Percentiles rank a stretch among this genome's conserved stretches.
phyloP scores from a whole-genome alignment of 1,140 invertebrate genomes.

The Drosophila rufa region DNA sequence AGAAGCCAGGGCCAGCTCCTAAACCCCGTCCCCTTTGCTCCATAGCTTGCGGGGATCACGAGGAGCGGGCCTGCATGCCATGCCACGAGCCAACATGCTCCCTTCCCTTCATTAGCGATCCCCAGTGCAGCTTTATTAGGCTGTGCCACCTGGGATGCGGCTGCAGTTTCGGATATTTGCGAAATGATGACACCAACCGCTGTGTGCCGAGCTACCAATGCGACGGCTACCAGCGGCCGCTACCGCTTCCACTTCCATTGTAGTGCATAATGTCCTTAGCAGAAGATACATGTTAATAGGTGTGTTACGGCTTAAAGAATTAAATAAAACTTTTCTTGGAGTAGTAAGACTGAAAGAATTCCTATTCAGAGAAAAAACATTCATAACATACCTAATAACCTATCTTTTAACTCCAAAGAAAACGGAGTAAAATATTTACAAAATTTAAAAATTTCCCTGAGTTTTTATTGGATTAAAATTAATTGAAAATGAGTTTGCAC shows the following conservation, averaged over 20 bases:
- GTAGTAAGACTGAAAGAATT: background rate
- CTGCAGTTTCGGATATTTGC: conserved; percentile 55
- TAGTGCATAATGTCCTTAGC: background rate
- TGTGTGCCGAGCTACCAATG: conserved; percentile 32
- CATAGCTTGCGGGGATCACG: conserved; percentile 57
- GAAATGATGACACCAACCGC: conserved; percentile 23
- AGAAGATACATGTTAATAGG: no score
- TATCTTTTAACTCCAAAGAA: background rate
- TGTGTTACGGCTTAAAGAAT: no score
- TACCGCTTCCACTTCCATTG: background rate
- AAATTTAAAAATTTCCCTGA: background rate
- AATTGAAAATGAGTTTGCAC: conserved; percentile 29
- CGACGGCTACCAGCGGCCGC: background rate
- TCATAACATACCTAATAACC: no score
- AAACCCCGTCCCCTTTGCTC: background rate
- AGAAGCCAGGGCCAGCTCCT: background rate
- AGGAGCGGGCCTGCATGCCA: conserved; percentile 40
- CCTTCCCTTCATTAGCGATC: background rate
- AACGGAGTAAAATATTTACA: background rate
- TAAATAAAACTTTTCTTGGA: no score
- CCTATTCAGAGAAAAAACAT: no score
- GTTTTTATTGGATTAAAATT: conserved; percentile 7
- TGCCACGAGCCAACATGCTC: conserved; percentile 46
- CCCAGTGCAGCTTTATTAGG: background rate
- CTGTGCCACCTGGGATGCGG: conserved; percentile 48